Base-by-base conservation (phyloP, 1,140 invertebrate genomes). In the Bradynema listronoti region DNA sequence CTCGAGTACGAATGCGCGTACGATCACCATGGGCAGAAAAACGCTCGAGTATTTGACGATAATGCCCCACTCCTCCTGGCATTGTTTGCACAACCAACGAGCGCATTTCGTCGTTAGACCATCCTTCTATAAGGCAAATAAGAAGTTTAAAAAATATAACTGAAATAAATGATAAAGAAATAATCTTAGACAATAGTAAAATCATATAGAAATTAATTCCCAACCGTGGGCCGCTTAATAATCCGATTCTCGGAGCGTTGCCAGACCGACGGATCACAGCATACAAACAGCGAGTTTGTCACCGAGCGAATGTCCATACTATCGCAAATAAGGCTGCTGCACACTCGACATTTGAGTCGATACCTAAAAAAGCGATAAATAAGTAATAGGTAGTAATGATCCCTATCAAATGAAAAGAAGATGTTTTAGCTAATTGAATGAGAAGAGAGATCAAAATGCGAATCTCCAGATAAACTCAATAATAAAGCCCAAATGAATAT, bases 31-130 rank as follows among this genome's bases (percentile, higher is more conserved):
- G 5, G 61, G 61, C 43, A 63, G 41, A 42, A 59, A 63, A n/a
- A 57, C 42, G n/a, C 53, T 65, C 16, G 63, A 63, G 29, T 56
- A 63, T 33, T 63, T 63, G 41, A 63, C 61, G 16, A 63, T 42
- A 46, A 33, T 45, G 9, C 61, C 62, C 58, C 47, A 65, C 22
- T 63, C 19, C 16, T 63, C 32, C 9, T 32, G 27, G 16, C 61
- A 63, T 16, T 36, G 32, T 1, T 19, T 25, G 33, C 61, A 63
- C 33, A 53, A 30, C 61, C 45, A 65, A 6, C 33, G 34, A 16
- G 61, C 61, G 49, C 61, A 66, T 27, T 62, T 63, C 32, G 61
- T 65, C n/a, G 42, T 57, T 19, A 63, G 43, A 30, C 50, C 30
- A 6, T 63, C 60, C 24, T 66, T 63, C 61, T 63, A n/a, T 5